Percentiles rank a stretch among this genome's conserved stretches.
Conservation (phyloP, 2,888 invertebrate species). For the Lasioglossum calceatum region DNA sequence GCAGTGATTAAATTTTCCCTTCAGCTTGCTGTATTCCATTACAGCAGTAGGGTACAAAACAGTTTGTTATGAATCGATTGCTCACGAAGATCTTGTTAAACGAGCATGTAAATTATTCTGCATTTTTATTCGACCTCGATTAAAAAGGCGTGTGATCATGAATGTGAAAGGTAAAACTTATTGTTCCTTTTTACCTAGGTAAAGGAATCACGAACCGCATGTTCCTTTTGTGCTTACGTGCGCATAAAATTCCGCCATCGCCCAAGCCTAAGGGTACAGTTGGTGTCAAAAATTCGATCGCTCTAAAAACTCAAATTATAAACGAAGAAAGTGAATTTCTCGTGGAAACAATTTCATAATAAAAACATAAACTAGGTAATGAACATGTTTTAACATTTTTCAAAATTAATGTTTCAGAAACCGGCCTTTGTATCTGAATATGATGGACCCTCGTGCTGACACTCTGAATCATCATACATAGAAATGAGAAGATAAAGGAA, state of each 20-base stretch:
- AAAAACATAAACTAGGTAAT: neutral
- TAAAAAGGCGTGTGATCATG: neutral
- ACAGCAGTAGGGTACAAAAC: neutral
- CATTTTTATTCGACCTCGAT: neutral
- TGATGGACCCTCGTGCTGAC: neutral
- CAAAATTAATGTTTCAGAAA: neutral
- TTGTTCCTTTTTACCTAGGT: neutral
- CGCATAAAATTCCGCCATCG: neutral
- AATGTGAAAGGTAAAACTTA: neutral
- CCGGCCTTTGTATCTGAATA: neutral
- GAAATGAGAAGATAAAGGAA: neutral
- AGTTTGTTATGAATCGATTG: neutral
- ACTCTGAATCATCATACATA: neutral
- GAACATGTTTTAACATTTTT: neutral
- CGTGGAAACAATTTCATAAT: neutral
- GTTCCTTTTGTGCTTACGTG: neutral
- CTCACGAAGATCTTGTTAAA: neutral
- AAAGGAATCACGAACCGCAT: neutral
- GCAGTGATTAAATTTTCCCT: neutral
- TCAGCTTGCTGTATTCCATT: neutral
- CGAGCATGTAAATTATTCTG: neutral
- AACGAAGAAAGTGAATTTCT: neutral
- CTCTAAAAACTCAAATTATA: neutral
- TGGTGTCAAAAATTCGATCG: neutral
- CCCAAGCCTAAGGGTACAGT: neutral